These are phyloP conservation scores for Himalopsyche kuldschensis DNA, from an alignment of 2,888 invertebrate genomes.

Conservation along the genomic window DNA sequence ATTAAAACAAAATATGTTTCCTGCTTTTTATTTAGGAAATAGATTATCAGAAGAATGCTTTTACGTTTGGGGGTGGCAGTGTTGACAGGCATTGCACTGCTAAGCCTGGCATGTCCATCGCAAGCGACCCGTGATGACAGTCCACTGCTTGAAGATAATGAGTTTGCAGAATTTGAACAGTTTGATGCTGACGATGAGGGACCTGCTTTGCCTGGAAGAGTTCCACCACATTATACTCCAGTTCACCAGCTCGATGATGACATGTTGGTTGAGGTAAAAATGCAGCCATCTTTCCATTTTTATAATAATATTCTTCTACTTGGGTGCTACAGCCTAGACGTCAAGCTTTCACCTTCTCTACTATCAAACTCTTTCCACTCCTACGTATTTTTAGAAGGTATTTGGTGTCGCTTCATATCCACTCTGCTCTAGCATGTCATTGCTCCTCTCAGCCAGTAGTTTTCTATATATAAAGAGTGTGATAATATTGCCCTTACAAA, in stretches of 20 bases:
- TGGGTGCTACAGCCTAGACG: neutral
- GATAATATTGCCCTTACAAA: too few species aligned
- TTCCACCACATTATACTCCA: slow-evolving; percentile 42
- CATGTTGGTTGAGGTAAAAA: slow-evolving; percentile 62
- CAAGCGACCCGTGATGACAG: slow-evolving; percentile 45
- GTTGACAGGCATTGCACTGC: neutral
- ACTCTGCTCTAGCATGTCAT: too few species aligned
- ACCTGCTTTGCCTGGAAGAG: slow-evolving; percentile 40
- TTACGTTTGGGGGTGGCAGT: neutral
- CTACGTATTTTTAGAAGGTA: neutral
- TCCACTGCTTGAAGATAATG: slow-evolving; percentile 71
- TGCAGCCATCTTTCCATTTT: too few species aligned
- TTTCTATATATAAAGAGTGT: too few species aligned
- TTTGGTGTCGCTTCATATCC: too few species aligned
- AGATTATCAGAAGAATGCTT: neutral
- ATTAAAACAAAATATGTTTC: too few species aligned
- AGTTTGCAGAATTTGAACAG: slow-evolving; percentile 94
- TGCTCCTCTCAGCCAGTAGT: too few species aligned
- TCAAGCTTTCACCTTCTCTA: neutral
- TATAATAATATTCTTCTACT: neutral
- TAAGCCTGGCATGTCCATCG: neutral
- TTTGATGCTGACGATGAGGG: slow-evolving; percentile 71
- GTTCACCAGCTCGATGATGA: slow-evolving; percentile 58
- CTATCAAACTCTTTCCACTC: neutral
- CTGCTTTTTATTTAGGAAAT: neutral